A percentile compares a stretch with the other conserved stretches of the same genome.
These are phyloP conservation scores for Actinemys pallida DNA, from an alignment of 2,113 vertebrate species.

Conservation along the genomic window DNA sequence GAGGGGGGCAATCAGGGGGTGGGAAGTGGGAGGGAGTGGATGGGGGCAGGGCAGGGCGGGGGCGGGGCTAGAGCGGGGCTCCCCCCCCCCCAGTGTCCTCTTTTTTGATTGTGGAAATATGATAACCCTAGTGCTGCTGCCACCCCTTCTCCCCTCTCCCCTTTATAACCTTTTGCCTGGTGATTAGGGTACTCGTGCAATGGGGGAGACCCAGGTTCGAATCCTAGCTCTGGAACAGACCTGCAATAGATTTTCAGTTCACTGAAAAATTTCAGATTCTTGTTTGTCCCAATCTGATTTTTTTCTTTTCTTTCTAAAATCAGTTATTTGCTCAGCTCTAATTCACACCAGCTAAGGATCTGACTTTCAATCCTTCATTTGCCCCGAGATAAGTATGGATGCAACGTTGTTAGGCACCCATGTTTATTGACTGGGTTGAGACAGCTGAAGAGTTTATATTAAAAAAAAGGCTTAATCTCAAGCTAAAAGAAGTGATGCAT, in stretches of 20 bases:
- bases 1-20: too few relatives aligned
- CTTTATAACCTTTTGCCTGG: not conserved
- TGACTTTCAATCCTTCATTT: not conserved
- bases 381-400: not conserved
- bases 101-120: too few relatives aligned
- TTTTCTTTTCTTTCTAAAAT: not conserved
- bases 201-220: not conserved
- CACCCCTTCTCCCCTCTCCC: too few relatives aligned
- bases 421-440: not conserved
- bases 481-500: accelerated
- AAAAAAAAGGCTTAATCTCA: not conserved
- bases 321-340: not conserved
- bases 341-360: not conserved
- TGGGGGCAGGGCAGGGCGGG: too few relatives aligned
- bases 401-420: accelerated
- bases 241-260: not conserved
- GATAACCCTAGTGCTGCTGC: not conserved
- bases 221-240: not conserved
- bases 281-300: not conserved
- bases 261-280: not conserved
- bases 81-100: too few relatives aligned
- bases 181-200: not conserved
- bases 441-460: not conserved
- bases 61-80: too few relatives aligned
- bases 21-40: too few relatives aligned